Percentiles rank a stretch among this genome's conserved stretches.
Conservation (phyloP, 2,888 invertebrate genomes). For the Aelia acuminata region DNA sequence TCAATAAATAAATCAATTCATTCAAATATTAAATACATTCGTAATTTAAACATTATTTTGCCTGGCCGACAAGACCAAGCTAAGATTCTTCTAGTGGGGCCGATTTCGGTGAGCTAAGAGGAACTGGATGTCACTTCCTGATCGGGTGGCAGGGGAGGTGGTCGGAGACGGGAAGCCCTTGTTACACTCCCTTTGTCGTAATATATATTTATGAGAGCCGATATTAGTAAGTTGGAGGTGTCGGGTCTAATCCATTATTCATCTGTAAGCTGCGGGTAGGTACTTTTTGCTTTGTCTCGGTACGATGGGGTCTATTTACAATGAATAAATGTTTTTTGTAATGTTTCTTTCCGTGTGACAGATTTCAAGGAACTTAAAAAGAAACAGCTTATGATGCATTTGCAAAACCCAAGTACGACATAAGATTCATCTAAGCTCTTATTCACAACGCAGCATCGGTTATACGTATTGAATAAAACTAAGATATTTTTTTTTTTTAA, state of each 20-base stretch:
- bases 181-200: not conserved
- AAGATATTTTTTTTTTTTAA: too few species aligned
- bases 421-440: too few species aligned
- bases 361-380: not conserved
- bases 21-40: too few species aligned
- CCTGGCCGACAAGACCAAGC: too few species aligned
- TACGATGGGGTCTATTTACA: not conserved
- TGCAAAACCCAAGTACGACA: too few species aligned
- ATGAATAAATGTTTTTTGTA: not conserved
- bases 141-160: not conserved
- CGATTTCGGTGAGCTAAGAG: not conserved
- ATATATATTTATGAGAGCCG: slow-evolving; percentile 1
- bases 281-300: not conserved
- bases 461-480: too few species aligned
- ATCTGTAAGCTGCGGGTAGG: not conserved
- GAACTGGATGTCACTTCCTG: not conserved
- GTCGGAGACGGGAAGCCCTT: not conserved
- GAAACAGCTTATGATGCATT: too few species aligned
- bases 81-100: too few species aligned
- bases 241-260: not conserved
- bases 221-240: slow-evolving; percentile 10
- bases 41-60: too few species aligned
- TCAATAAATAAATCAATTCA: too few species aligned
- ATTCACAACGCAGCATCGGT: too few species aligned
- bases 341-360: not conserved